Percentiles rank a stretch among this genome's conserved stretches.
phyloP scores from a whole-genome alignment of 1,140 invertebrate species.

The Drosophila sulfurigaster region DNA sequence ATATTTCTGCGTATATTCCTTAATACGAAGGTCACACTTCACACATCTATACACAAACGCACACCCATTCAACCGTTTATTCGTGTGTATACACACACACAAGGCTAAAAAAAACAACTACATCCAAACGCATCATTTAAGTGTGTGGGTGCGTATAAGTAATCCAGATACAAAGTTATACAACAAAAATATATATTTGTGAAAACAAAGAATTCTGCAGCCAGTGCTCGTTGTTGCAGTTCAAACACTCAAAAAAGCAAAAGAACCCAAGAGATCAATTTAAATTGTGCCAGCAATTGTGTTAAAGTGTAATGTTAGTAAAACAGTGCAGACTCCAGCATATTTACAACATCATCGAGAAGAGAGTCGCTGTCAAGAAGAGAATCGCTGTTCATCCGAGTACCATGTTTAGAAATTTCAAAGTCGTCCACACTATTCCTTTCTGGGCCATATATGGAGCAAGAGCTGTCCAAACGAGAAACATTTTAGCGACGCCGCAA shows the following conservation, averaged over 20 bases:
- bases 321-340: slow-evolving; percentile 50
- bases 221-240: slow-evolving; percentile 3
- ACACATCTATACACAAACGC: slow-evolving; percentile 13
- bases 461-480: slow-evolving; percentile 33
- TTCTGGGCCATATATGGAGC: slow-evolving; percentile 46
- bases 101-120: slow-evolving; percentile 1
- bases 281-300: slow-evolving; percentile 20
- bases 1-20: slow-evolving; percentile 50
- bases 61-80: background rate
- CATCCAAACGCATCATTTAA: background rate
- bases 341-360: slow-evolving; percentile 51
- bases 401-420: slow-evolving; percentile 91
- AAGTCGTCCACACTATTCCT: slow-evolving; percentile 30
- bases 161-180: slow-evolving; percentile 40
- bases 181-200: slow-evolving; percentile 26
- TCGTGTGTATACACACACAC: slow-evolving; percentile 18
- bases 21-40: slow-evolving; percentile 46
- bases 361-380: slow-evolving; percentile 86
- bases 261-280: slow-evolving; percentile 12
- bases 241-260: background rate
- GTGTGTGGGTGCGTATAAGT: slow-evolving; percentile 19
- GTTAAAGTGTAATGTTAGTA: slow-evolving; percentile 68
- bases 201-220: slow-evolving; percentile 25
- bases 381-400: slow-evolving; percentile 93
- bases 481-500: slow-evolving; percentile 23